Evolutionary conservation across 2,113 vertebrate genomes (phyloP), one percentile per base, ranked within the genome.

Genomic region (Sturnira hondurensis): DNA sequence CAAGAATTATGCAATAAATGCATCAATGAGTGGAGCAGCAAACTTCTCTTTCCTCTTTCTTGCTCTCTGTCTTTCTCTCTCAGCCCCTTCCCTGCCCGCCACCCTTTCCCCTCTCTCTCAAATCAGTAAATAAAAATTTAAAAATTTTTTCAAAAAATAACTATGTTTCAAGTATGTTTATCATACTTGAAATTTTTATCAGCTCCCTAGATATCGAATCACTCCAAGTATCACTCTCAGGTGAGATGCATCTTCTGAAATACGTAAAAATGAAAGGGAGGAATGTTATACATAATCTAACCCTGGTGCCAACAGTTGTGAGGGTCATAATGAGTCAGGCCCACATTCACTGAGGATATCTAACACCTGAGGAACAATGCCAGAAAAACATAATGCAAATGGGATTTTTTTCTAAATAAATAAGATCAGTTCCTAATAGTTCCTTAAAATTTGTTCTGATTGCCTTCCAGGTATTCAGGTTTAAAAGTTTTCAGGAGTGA

Each of bases 381-480:
- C 41, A 82, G 45, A 90, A 14, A 68, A 38, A 70, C 19, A 41
- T 7, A 73, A 15, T 86, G 31, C 67, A 82, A 93, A 52, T 19
- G 47, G 24, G 41, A 22, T 14, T 22, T 52, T 52, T 91, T 96
- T 83, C 93, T 82, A 86, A 94, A 86, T 71, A 43, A 94, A 78
- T 36, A 58, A 45, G 36, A 65, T 80, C 4, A 17, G 5, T 54
- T 92, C 85, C 65, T 54, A 65, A 15, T 7, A 58, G 13, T 45
- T 45, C 7, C n/a, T 45, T 73, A 22, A 19, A 93, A 76, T 77
- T n/a, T 0, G 31, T 36, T 96, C n/a, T 58, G 26, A 65, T 86
- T 36, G 26, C 41, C 71, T 95, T 33, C 50, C 61, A 95, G 45
- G 9, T 22, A 89, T 86, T 50, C 20, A 4, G n/a, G 24, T 87